Evolutionary conservation across 2,797 vertebrate species (phyloP).

Genomic region (Remorina albescens): DNA sequence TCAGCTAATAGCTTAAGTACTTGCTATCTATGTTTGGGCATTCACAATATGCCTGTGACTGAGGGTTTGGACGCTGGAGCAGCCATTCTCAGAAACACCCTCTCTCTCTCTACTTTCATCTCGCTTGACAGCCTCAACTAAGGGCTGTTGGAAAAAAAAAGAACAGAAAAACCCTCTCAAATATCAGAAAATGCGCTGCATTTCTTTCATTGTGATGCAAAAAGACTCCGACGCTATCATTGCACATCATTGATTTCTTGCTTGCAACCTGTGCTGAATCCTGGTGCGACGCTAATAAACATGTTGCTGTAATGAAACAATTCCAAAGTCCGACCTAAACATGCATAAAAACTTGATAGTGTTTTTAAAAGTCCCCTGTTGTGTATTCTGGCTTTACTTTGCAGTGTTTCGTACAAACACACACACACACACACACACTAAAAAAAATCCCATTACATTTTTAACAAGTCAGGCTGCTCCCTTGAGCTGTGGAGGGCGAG

Average conservation of each 20-base stretch:
- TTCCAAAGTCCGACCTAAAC: conserved; percentile 21
- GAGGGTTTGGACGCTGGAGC: conserved; percentile 44
- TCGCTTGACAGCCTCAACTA: conserved; percentile 36
- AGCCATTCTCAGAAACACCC: conserved; percentile 30
- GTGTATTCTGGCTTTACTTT: conserved; percentile 43
- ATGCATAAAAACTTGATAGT: conserved; percentile 14
- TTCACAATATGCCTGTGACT: conserved; percentile 30
- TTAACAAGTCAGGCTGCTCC: conserved; percentile 66
- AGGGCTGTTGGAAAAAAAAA: conserved; percentile 53
- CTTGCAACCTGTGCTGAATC: conserved; percentile 10
- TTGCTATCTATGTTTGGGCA: conserved; percentile 59
- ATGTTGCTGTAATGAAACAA: background rate
- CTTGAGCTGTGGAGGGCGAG: conserved; percentile 69
- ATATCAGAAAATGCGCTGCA: conserved; percentile 40
- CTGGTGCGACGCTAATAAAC: conserved; percentile 12
- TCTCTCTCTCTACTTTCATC: conserved; percentile 50
- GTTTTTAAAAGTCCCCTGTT: conserved; percentile 33
- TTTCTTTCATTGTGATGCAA: conserved; percentile 46
- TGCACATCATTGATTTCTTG: conserved; percentile 29
- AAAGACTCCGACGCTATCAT: conserved; percentile 29
- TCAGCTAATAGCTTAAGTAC: conserved; percentile 78
- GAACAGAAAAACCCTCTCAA: conserved; percentile 34
- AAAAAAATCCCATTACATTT: conserved; percentile 68
- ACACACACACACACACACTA: background rate
- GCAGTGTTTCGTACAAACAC: conserved; percentile 46